These are phyloP conservation scores for Plectrocnemia conspersa DNA, from an alignment of 1,140 invertebrate species.

Conservation along the genomic window DNA sequence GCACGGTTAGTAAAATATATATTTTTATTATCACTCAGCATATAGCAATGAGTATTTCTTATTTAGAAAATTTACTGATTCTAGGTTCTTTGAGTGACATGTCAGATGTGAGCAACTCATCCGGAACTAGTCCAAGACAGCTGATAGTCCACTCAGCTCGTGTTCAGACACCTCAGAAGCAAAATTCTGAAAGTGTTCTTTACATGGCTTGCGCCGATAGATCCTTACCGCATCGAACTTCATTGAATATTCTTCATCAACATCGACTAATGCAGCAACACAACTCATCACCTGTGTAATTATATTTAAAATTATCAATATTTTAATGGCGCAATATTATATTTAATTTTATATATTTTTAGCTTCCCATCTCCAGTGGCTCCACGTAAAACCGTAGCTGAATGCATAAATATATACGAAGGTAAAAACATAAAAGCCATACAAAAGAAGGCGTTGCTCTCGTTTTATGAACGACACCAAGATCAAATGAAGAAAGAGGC, in stretches of 20 bases:
- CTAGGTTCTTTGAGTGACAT: slow-evolving; percentile 33
- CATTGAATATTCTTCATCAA: slow-evolving; percentile 47
- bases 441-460: slow-evolving; percentile 80
- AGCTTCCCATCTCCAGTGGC: slow-evolving; percentile 45
- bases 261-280: slow-evolving; percentile 24
- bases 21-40: background rate
- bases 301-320: slow-evolving; percentile 3
- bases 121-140: slow-evolving; percentile 49
- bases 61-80: too few relatives aligned
- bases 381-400: slow-evolving; percentile 63
- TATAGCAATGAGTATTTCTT: background rate
- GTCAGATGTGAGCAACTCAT: slow-evolving; percentile 35
- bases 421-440: slow-evolving; percentile 71
- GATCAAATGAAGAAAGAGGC: slow-evolving; percentile 28
- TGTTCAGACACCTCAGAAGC: slow-evolving; percentile 74
- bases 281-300: slow-evolving; percentile 32
- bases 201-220: slow-evolving; percentile 55
- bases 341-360: slow-evolving; percentile 19
- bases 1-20: slow-evolving; percentile 41
- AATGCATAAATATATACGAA: slow-evolving; percentile 71
- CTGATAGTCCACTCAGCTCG: slow-evolving; percentile 74
- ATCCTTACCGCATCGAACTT: slow-evolving; percentile 55
- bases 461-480: slow-evolving; percentile 77
- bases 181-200: slow-evolving; percentile 74
- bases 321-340: too few relatives aligned